Base-by-base conservation (phyloP, 2,888 invertebrate species). In the Polylopha cassiicola region DNA sequence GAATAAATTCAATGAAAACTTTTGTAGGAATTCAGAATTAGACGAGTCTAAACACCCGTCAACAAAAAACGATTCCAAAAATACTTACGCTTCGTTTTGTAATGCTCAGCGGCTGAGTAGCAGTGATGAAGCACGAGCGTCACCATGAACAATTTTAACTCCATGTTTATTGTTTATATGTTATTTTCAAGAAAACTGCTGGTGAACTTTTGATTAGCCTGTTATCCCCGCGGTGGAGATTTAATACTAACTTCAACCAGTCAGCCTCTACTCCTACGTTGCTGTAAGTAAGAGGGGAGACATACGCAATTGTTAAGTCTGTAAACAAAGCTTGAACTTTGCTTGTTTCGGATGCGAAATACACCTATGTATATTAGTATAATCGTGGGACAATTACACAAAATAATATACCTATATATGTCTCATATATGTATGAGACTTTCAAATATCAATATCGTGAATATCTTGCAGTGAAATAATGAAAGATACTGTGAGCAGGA, bases 61-160 rank as follows among this genome's bases (percentile, higher is more conserved):
- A 37, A 30, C 39, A 47, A 47, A 54, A 53, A 50, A 20, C 37
- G 27, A 48, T 44, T 48, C 46, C 43, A 55, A 65, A 58, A 61
- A 55, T 59, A 85, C 85, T 82, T 62, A 85, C 85, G 85, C 67
- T 80, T 81, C 46, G 75, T 75, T 55, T 73, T 81, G 56, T 72
- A 85, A 66, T 81, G 61, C 46, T 81, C 81, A 36, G 68, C 80
- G 4, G 58, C 45, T 13, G 68, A 51, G 53, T 55, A 66, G 51
- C 41, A 24, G 34, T 41, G 41, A 21, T 76, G 73, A 32, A 81
- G 58, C 72, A 80, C 75, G 62, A 70, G 59, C 47, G 59, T 66
- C 79, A 84, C 79, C 63, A 79, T 55, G 41, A 76, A 66, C 62
- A 80, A 62, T 75, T 74, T 71, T 51, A 72, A 75, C 65, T 71